Conservation (phyloP, 1,140 invertebrate genomes). For the Wiebesia pumilae region DNA sequence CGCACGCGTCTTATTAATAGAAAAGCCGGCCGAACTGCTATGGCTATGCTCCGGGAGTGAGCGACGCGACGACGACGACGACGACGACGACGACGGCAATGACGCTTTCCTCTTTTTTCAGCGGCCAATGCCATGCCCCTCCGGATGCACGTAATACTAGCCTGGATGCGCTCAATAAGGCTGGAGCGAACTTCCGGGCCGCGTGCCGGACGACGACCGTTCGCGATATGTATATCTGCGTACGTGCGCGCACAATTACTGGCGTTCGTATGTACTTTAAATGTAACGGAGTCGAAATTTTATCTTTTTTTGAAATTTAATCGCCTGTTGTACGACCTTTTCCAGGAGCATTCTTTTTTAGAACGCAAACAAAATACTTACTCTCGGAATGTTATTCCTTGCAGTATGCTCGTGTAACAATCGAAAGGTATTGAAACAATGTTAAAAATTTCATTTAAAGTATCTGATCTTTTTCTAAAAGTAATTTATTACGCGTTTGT, state of each 20-base stretch:
- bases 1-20: conserved; percentile 5
- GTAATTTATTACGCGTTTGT: too few species aligned
- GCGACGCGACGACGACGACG: too few species aligned
- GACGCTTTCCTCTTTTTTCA: conserved; percentile 10
- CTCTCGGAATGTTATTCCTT: too few species aligned
- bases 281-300: not conserved
- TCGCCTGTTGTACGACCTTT: too few species aligned
- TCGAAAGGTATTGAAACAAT: too few species aligned
- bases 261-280: not conserved
- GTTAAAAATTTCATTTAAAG: too few species aligned
- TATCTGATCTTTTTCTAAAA: too few species aligned
- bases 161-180: conserved; percentile 53
- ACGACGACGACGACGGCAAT: not conserved
- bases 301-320: too few species aligned
- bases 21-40: not conserved
- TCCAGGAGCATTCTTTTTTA: too few species aligned
- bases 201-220: conserved; percentile 10
- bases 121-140: conserved; percentile 32
- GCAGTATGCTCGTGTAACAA: too few species aligned
- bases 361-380: too few species aligned
- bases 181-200: conserved; percentile 41
- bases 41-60: too few species aligned
- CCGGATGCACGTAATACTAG: conserved; percentile 54
- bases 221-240: conserved; percentile 45
- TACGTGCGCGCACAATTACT: not conserved